Evolutionary conservation across 2,113 vertebrate species (phyloP).

Genomic region (Apaloderma vittatum): DNA sequence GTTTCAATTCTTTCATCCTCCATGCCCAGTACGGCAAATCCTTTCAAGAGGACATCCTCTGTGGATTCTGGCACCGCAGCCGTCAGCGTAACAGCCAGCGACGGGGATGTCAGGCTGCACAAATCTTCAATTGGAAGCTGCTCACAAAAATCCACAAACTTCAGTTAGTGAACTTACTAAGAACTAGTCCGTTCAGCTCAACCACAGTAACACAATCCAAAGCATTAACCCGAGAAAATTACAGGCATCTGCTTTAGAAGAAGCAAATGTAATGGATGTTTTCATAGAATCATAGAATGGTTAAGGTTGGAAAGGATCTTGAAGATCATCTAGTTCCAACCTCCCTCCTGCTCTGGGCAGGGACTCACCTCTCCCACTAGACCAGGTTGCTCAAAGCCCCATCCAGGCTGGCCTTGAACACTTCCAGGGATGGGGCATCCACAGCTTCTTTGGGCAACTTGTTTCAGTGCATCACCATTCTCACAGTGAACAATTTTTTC

Average conservation of each 20-base stretch:
- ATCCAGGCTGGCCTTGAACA: no score
- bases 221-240: background rate
- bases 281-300: background rate
- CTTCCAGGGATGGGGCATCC: no score
- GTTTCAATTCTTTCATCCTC: constrained; percentile 92
- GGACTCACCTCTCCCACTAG: no score
- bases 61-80: constrained; percentile 89
- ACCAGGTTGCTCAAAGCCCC: no score
- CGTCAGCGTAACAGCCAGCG: constrained; percentile 78
- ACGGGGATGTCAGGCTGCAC: constrained; percentile 88
- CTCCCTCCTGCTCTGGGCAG: no score
- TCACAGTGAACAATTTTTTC: no score
- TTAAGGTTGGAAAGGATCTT: no score
- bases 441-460: no score
- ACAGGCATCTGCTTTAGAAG: background rate
- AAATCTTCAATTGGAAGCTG: constrained; percentile 96
- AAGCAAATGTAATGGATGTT: background rate
- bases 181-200: background rate
- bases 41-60: constrained; percentile 90
- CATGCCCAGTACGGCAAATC: constrained; percentile 89
- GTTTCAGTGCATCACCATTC: no score
- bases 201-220: background rate
- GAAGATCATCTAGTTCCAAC: no score
- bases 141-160: background rate
- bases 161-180: constrained; percentile 1